Percentiles rank a stretch among this genome's conserved stretches.
phyloP scores from a whole-genome alignment of 1,140 invertebrate genomes.

The Drosophila kurseongensis region DNA sequence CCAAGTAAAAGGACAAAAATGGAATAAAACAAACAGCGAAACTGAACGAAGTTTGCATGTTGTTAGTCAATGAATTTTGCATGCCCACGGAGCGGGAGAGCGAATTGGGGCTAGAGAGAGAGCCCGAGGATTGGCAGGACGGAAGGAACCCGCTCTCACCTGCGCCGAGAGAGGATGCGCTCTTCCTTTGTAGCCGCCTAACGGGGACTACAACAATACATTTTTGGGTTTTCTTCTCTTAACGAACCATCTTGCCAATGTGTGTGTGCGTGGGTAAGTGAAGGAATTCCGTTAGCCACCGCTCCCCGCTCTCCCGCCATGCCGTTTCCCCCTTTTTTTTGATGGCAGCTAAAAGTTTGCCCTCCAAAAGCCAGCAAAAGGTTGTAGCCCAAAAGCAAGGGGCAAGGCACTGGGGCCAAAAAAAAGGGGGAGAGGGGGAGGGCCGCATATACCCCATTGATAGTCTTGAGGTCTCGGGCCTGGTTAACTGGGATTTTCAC shows the following conservation, averaged over 20 bases:
- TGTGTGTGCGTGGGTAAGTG: constrained; percentile 2
- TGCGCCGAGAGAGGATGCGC: constrained; percentile 17
- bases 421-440: background rate
- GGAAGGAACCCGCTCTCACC: background rate
- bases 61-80: constrained; percentile 80
- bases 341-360: constrained; percentile 56
- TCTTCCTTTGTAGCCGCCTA: constrained; percentile 15
- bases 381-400: constrained; percentile 56
- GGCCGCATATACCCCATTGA: constrained; percentile 34
- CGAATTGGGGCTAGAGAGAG: constrained; percentile 14
- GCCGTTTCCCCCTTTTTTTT: background rate
- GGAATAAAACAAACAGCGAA: constrained; percentile 14
- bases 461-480: constrained; percentile 23
- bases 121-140: background rate
- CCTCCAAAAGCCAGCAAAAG: constrained; percentile 77
- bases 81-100: constrained; percentile 43
- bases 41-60: constrained; percentile 66
- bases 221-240: constrained; percentile 54
- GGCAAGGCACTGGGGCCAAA: constrained; percentile 2
- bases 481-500: constrained; percentile 45
- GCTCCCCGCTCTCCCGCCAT: background rate
- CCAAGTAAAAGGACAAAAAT: constrained; percentile 1
- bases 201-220: constrained; percentile 25
- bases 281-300: constrained; percentile 22
- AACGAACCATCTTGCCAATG: constrained; percentile 37